Evolutionary conservation across 2,113 vertebrate species (phyloP), one percentile per base, ranked within the genome.

Genomic region (Poecile atricapillus): DNA sequence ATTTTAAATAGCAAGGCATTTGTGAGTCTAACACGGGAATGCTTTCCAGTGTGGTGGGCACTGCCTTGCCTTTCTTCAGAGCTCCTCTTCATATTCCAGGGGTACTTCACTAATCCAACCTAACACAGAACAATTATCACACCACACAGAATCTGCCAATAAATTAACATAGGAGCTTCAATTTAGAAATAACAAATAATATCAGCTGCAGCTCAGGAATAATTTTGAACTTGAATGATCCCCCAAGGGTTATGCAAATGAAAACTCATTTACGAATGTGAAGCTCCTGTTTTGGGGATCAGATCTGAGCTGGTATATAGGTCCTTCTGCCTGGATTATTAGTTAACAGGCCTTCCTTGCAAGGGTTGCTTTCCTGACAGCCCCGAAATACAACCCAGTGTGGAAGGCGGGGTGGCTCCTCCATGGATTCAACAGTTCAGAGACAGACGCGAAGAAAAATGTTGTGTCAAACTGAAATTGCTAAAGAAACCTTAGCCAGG

Each of bases 371-470:
- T 96, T 83, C 85, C 92, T 95, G 52, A 96, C 86, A 95, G 90
- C 90, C 83, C 76, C 0, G 10, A 93, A 96, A 94, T 75, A 86
- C 88, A 94, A 92, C 93, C 43, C 11, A 94, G 83, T 2, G 60
- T 0, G 60, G 95, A 86, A 97, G 64, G 95, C 80, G 21, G 83
- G 68, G 95, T 90, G 90, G 92, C 88, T 97, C 85, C 76, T 88
- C 93, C 88, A 92, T 92, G 90, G 92, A 93, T 95, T 77, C 92
- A 94, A 95, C 95, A 77, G 95, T 95, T 97, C 83, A 97, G 95
- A 97, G 94, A 96, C 95, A 97, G 96, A 96, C 95, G 95, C 41
- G 88, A 90, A 90, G 94, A 95, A 97, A 97, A 97, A 96, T 96
- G 93, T 96, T 95, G 94, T 93, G 93, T 97, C 94, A 96, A 97